phyloP scores from a whole-genome alignment of 2,888 invertebrate genomes.

The Lepidocyrtinus sp. region DNA sequence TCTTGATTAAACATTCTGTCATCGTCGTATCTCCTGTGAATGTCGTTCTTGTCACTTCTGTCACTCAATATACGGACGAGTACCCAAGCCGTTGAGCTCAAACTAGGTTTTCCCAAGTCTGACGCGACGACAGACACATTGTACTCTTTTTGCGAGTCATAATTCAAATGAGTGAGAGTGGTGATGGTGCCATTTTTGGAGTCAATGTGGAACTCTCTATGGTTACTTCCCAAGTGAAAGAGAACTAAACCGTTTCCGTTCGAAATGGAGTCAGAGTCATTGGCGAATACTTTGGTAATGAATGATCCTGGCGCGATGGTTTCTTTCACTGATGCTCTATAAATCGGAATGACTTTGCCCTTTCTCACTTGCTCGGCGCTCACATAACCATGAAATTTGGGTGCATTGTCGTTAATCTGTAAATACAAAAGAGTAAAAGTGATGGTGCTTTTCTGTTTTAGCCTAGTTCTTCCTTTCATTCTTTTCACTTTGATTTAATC shows the following conservation, averaged over 20 bases:
- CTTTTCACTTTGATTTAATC: background rate
- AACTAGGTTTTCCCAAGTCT: constrained; percentile 87
- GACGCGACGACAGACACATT: constrained; percentile 88
- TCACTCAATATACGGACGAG: constrained; percentile 71
- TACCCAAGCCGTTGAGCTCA: constrained; percentile 81
- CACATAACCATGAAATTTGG: constrained; percentile 65
- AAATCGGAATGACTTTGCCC: constrained; percentile 78
- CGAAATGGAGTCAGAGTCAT: constrained; percentile 87
- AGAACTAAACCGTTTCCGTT: constrained; percentile 80
- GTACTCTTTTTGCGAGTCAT: constrained; percentile 79
- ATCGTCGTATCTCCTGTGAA: constrained; percentile 77
- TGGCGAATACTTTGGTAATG: constrained; percentile 84
- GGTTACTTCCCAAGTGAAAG: constrained; percentile 70
- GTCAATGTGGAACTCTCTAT: constrained; percentile 82
- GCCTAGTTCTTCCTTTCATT: background rate
- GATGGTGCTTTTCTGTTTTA: background rate
- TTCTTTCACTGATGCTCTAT: constrained; percentile 83
- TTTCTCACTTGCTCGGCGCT: constrained; percentile 58
- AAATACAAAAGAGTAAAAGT: background rate
- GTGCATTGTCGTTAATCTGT: constrained; percentile 80
- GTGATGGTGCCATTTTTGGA: constrained; percentile 88
- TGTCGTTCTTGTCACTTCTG: constrained; percentile 72
- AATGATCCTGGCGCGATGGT: constrained; percentile 81
- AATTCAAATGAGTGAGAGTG: constrained; percentile 82
- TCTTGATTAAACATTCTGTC: constrained; percentile 74